Conservation (phyloP, 2,113 vertebrate genomes). For the Dasyornis broadbenti region DNA sequence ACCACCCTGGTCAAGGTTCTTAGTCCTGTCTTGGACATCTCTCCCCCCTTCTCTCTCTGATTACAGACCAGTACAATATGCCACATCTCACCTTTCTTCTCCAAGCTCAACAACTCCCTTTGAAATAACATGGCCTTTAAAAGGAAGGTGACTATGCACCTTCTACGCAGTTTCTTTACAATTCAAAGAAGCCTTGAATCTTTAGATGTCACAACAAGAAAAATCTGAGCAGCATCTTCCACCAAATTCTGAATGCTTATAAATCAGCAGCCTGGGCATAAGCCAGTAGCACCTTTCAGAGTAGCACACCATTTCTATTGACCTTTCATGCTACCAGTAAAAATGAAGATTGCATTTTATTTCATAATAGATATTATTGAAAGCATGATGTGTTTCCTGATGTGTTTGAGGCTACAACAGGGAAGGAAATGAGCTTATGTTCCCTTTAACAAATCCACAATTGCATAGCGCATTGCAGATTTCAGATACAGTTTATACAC, state of each 20-base stretch:
- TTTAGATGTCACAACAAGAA: background rate
- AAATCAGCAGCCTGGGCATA: background rate
- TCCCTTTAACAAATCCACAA: background rate
- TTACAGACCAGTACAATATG: background rate
- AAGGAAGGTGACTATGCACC: background rate
- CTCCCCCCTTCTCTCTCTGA: background rate
- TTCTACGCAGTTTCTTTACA: background rate
- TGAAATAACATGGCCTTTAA: background rate
- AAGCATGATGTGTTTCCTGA: background rate
- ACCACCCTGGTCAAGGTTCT: background rate
- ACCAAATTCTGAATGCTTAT: background rate
- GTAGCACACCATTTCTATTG: background rate
- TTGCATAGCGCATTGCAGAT: background rate
- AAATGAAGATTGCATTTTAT: background rate
- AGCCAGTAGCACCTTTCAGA: background rate
- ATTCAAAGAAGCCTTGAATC: background rate
- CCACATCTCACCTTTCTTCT: background rate
- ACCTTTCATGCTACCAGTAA: background rate
- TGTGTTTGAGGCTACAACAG: background rate
- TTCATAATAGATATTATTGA: background rate
- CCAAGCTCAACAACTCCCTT: background rate
- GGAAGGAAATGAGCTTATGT: background rate
- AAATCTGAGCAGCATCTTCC: background rate
- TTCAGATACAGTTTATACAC: background rate
- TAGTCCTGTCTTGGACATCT: background rate